Evolutionary conservation across 2,797 vertebrate species (phyloP), one percentile per base, ranked within the genome.

Genomic region (Vireo griseus): DNA sequence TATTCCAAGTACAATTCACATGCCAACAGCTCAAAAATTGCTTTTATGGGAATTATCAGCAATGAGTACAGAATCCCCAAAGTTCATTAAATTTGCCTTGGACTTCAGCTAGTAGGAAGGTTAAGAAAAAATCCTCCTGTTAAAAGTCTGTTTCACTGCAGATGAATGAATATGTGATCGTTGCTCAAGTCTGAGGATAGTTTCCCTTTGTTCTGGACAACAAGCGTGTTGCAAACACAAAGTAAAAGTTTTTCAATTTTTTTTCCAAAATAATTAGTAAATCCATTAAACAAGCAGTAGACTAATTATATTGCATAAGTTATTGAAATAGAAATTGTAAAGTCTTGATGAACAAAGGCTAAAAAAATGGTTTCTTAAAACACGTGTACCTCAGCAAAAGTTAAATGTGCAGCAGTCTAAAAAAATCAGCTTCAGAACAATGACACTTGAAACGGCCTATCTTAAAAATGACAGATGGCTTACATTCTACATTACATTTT

Each of bases 351-450:
- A 85, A 76, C 33, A 63, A 90, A 82, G 47, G 90, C 61, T 92
- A 88, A 86, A 92, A 96, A 95, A 94, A 91, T 75, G 69, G 12
- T 88, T 86, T 94, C 67, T 88, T 91, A 76, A 89, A 97, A 92
- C 48, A 87, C 10, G 0, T 6, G 40, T 84, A 63, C 51, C 55
- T 92, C 91, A 90, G 85, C 90, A 86, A 72, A 94, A 95, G 72
- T 67, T 83, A 78, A 93, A 87, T 69, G 28, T 9, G 2, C 37
- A 67, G 42, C 40, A 74, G n/a, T 79, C 82, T 91, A 79, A 94
- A 95, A 95, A 85, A 94, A 42, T 62, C 39, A 63, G 57, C 76
- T 71, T 62, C 57, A 91, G 73, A 90, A 58, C 79, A 86, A 95
- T 78, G 86, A 92, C 47, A 78, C 35, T 88, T 94, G 39, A 89